Percentiles rank a stretch among this genome's conserved stretches.
Conservation (phyloP, 2,888 invertebrate species). For the Parelbella ahira region DNA sequence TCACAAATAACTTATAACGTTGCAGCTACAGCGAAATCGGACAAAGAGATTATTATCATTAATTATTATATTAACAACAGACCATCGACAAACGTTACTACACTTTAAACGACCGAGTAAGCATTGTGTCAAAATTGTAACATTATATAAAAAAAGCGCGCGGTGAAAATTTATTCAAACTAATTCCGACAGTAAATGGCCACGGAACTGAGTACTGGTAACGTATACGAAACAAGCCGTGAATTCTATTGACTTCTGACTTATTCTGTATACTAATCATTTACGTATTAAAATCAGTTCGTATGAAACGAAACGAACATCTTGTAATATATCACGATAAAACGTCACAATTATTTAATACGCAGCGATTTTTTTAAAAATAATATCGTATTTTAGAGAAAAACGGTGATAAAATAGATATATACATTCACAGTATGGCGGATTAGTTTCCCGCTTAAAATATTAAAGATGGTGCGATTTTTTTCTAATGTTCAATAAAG, state of each 20-base stretch:
- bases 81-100: conserved; percentile 22
- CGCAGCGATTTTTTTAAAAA: too few species aligned
- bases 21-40: conserved; percentile 11
- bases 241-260: conserved; percentile 35
- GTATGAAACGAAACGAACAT: conserved; percentile 7
- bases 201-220: conserved; percentile 10
- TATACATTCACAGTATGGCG: conserved; percentile 1
- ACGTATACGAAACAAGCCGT: conserved; percentile 16
- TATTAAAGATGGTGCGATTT: too few species aligned
- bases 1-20: conserved; percentile 11
- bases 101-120: not conserved
- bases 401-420: too few species aligned
- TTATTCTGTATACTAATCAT: conserved; percentile 22
- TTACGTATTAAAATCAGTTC: conserved; percentile 6
- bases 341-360: too few species aligned
- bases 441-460: conserved; percentile 14
- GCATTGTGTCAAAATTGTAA: too few species aligned
- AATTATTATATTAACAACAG: not conserved
- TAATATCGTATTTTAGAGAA: too few species aligned
- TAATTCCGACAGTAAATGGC: conserved; percentile 12
- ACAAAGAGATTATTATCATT: conserved; percentile 1
- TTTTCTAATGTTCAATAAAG: too few species aligned
- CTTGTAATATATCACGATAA: too few species aligned
- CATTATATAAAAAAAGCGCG: conserved; percentile 11
- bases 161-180: conserved; percentile 13